Evolutionary conservation across 23 tunicate species (phyloP).

Genomic region (Styela plicata): DNA sequence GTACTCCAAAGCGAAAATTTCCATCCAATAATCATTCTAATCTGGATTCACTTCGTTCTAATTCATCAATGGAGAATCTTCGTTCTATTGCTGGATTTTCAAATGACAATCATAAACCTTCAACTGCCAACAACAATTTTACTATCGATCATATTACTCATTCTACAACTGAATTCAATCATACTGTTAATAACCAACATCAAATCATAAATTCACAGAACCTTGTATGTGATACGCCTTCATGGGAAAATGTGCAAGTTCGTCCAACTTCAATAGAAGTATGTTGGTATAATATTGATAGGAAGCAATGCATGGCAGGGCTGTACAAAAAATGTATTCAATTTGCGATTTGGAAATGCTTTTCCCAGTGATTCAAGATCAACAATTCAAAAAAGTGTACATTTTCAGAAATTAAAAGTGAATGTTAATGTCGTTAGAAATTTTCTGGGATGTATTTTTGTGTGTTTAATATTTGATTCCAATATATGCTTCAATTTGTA

Average conservation of each 20-base stretch:
- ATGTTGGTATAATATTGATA: too few species aligned
- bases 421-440: too few species aligned
- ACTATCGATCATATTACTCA: not conserved
- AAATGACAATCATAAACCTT: constrained; percentile 8
- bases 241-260: constrained; percentile 12
- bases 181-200: not conserved
- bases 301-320: too few species aligned
- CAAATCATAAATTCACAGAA: not conserved
- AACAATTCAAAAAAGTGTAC: too few species aligned
- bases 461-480: too few species aligned
- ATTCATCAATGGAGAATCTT: constrained; percentile 38
- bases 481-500: too few species aligned
- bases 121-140: not conserved
- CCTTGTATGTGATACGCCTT: constrained; percentile 4
- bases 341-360: too few species aligned
- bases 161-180: not conserved
- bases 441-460: too few species aligned
- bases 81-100: constrained; percentile 25
- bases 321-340: too few species aligned
- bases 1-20: not conserved
- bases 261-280: constrained; percentile 16
- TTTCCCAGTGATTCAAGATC: too few species aligned
- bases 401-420: too few species aligned
- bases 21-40: constrained; percentile 24
- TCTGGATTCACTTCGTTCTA: constrained; percentile 42